Evolutionary conservation across 2,113 vertebrate genomes (phyloP).

Genomic region (Macrotus californicus): DNA sequence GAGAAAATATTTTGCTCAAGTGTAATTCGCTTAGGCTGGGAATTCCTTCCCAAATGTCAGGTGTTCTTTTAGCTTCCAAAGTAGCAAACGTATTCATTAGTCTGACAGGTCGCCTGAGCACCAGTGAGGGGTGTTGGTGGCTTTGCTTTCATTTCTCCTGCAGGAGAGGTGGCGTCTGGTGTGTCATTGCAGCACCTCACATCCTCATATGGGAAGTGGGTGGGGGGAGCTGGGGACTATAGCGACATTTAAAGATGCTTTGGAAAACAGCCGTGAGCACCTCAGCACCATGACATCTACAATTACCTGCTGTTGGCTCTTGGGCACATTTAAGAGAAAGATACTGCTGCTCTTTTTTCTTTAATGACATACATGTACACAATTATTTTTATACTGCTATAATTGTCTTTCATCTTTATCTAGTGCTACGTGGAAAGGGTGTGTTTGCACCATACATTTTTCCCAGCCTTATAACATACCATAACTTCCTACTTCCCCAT

Average conservation of each 20-base stretch:
- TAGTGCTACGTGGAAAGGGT: constrained; percentile 52
- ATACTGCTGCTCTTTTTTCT: constrained; percentile 23
- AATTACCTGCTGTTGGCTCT: constrained; percentile 46
- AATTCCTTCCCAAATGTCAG: constrained; percentile 52
- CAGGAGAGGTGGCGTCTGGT: constrained; percentile 1
- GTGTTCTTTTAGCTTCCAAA: constrained; percentile 64
- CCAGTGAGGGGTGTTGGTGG: neutral
- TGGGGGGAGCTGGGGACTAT: constrained; percentile 50
- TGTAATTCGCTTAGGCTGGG: constrained; percentile 62
- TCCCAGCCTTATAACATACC: constrained; percentile 48
- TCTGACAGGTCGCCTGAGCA: constrained; percentile 25
- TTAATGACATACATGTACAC: constrained; percentile 18
- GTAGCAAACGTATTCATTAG: constrained; percentile 41
- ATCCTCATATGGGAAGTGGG: constrained; percentile 48
- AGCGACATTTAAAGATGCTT: constrained; percentile 71
- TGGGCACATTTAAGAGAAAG: constrained; percentile 56
- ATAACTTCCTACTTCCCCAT: constrained; percentile 34
- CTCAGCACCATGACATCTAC: constrained; percentile 26
- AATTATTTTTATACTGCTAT: constrained; percentile 42
- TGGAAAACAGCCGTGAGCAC: constrained; percentile 45
- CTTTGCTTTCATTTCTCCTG: constrained; percentile 43
- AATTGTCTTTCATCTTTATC: constrained; percentile 31
- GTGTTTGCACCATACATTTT: constrained; percentile 45
- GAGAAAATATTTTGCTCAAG: constrained; percentile 70
- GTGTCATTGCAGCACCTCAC: constrained; percentile 64